A percentile compares a stretch with the other conserved stretches of the same genome.
phyloP scores from a whole-genome alignment of 2,113 vertebrate species.

The Upupa epops region DNA sequence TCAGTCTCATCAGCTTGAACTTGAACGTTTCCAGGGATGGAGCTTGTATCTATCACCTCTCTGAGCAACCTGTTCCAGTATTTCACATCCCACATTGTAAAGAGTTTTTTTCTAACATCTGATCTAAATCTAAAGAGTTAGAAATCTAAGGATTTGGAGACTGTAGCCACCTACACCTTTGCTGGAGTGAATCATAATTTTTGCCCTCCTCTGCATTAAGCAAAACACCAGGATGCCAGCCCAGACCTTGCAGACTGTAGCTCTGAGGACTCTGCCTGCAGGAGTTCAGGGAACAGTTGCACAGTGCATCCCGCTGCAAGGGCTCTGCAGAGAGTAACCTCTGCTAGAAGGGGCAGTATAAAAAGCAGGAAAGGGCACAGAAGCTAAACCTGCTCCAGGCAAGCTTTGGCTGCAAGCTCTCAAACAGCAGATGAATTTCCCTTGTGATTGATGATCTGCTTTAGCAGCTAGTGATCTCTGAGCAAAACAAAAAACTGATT shows the following conservation, averaged over 20 bases:
- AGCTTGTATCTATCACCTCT: too few relatives aligned
- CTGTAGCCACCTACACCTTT: not conserved
- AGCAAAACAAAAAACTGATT: conserved; percentile 15
- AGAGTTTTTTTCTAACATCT: too few relatives aligned
- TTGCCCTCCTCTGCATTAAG: not conserved
- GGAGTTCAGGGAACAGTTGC: not conserved
- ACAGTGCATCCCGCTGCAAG: not conserved
- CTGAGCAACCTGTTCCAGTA: too few relatives aligned
- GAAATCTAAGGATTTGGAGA: not conserved
- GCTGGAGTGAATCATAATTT: not conserved
- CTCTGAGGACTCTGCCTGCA: not conserved
- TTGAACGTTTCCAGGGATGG: too few relatives aligned
- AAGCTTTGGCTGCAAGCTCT: not conserved
- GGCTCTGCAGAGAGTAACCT: not conserved
- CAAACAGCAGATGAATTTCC: not conserved
- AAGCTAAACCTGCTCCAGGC: not conserved
- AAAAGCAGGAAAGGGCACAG: not conserved
- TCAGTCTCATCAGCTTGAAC: too few relatives aligned
- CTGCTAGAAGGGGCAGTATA: not conserved
- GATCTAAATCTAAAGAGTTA: too few relatives aligned
- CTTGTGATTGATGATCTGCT: not conserved
- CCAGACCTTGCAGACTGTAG: not conserved
- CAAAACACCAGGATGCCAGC: not conserved
- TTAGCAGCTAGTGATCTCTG: not conserved
- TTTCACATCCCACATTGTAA: too few relatives aligned